These are phyloP conservation scores for Ypsolopha sequella DNA, from an alignment of 2,888 invertebrate genomes.

Conservation along the genomic window DNA sequence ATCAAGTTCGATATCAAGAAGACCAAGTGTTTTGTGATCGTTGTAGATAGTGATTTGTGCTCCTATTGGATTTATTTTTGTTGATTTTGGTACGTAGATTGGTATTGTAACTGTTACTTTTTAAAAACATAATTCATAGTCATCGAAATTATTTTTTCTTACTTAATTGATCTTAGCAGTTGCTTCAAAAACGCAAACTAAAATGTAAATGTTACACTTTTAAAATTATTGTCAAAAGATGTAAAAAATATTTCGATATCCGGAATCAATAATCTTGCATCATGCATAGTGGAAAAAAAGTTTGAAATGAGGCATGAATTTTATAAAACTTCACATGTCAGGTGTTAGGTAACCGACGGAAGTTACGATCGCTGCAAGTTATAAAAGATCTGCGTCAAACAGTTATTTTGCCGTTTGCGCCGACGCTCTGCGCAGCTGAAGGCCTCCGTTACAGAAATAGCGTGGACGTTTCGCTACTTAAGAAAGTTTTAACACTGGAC, in stretches of 20 bases:
- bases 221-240: too few relatives aligned
- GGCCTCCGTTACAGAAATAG: conserved; percentile 64
- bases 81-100: conserved; percentile 3
- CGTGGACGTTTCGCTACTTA: conserved; percentile 52
- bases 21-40: conserved; percentile 42
- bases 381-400: conserved; percentile 17
- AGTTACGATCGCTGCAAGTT: conserved; percentile 19
- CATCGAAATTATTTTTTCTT: too few relatives aligned
- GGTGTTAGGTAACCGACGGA: conserved; percentile 46
- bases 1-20: conserved; percentile 16
- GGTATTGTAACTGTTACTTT: too few relatives aligned
- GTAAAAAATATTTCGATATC: too few relatives aligned
- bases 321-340: neutral
- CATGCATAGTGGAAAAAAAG: neutral
- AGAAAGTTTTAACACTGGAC: conserved; percentile 59
- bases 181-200: too few relatives aligned
- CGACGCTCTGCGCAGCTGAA: conserved; percentile 35
- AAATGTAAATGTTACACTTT: too few relatives aligned
- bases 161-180: too few relatives aligned
- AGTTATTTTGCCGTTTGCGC: conserved; percentile 6
- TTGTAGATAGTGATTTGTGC: conserved; percentile 31
- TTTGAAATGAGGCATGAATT: neutral
- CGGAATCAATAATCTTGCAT: neutral
- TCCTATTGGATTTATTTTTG: conserved; percentile 41
- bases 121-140: too few relatives aligned